phyloP scores from a whole-genome alignment of 2,797 vertebrate genomes.

The Heteromormyrus szaboi region DNA sequence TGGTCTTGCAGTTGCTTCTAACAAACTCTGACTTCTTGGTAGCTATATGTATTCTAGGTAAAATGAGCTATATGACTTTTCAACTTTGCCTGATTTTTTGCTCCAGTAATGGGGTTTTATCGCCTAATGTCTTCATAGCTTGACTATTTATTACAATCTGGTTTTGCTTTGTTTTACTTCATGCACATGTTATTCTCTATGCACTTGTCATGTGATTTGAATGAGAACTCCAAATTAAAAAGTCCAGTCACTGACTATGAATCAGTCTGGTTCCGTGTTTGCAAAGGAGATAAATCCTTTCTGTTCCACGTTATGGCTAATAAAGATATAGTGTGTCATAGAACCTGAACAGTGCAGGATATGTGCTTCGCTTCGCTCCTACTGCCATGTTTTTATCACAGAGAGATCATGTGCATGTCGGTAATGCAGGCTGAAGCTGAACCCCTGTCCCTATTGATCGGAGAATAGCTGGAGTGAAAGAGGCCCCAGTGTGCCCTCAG shows the following conservation, averaged over 20 bases:
- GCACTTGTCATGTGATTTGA: not conserved
- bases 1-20: not conserved
- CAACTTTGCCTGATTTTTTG: not conserved
- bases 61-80: not conserved
- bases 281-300: not conserved
- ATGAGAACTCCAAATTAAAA: not conserved
- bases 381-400: slow-evolving; percentile 56
- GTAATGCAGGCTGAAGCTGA: slow-evolving; percentile 67
- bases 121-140: not conserved
- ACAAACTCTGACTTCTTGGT: not conserved
- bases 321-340: not conserved
- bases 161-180: not conserved
- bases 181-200: not conserved
- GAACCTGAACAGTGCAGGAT: slow-evolving; percentile 36
- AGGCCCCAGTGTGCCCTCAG: slow-evolving; percentile 47
- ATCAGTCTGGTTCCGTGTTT: not conserved
- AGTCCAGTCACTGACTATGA: not conserved
- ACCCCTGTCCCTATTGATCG: slow-evolving; percentile 61
- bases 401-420: slow-evolving; percentile 44
- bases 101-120: not conserved
- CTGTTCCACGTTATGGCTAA: not conserved
- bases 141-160: not conserved
- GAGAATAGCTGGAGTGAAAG: slow-evolving; percentile 49
- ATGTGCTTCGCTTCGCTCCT: slow-evolving; percentile 28
- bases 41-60: not conserved